Base-by-base conservation (phyloP, 1,140 invertebrate genomes). In the Cylas formicarius region DNA sequence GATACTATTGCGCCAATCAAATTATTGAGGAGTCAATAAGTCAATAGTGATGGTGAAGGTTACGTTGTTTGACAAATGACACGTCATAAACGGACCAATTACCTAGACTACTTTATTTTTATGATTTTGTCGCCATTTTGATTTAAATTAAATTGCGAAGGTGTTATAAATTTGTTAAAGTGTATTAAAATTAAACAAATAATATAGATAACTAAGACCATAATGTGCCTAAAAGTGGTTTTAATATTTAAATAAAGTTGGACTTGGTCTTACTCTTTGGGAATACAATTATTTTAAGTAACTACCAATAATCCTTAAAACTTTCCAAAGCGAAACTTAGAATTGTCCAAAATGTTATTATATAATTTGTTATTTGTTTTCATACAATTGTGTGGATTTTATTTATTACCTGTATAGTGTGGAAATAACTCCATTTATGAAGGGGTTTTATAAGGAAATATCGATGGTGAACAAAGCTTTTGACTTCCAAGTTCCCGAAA, bases 341-440 rank as follows among this genome's bases (percentile, higher is more conserved):
- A 41, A 46, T 28, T 29, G 26, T 40, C 34, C 29, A 44, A 27
- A 32, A 41, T 51, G 45, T 50, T 44, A 35, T 44, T 43, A n/a
- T 35, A 9, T 44, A 48, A 49, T 44, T 53, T 38, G 50, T 50
- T 45, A 21, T 49, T 20, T 7, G 18, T 44, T 52, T 53, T 53
- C 41, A 44, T 53, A 40, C 47, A 49, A 29, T 53, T 50, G 38
- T 53, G 33, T 50, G 47, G 39, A 44, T 38, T 38, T 48, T 19
- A 38, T 20, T 22, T 49, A 21, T 36, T 34, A 44, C 28, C 23
- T 42, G 42, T 44, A 35, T 50, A 29, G 37, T 53, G 22, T 53
- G 52, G 18, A 53, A 50, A 39, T 43, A 35, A 32, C 23, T 47
- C 47, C 51, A 32, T 29, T 37, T 52, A 40, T 49, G 21, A 20